Percentiles rank a stretch among this genome's conserved stretches.
phyloP scores from a whole-genome alignment of 1,140 invertebrate species.

The Drosophila albomicans region DNA sequence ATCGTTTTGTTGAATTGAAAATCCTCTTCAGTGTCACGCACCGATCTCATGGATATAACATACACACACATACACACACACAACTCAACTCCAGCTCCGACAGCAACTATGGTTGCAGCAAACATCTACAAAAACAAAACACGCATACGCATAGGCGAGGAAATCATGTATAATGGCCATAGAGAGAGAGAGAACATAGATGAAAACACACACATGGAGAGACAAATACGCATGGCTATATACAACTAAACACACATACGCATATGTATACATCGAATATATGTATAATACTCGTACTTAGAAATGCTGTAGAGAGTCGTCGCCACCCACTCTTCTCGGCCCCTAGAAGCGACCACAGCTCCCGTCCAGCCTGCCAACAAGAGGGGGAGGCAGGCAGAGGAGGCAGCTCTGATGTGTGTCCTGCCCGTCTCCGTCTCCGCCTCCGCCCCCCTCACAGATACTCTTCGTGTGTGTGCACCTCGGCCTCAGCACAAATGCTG shows the following conservation, averaged over 20 bases:
- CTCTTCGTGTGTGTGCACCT: constrained; percentile 51
- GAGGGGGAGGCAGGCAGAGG: background rate
- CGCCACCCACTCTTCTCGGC: constrained; percentile 18
- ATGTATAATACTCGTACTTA: constrained; percentile 70
- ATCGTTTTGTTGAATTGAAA: constrained; percentile 80
- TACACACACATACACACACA: constrained; percentile 15
- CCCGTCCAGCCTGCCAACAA: background rate
- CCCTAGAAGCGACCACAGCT: constrained; percentile 45
- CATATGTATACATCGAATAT: constrained; percentile 33
- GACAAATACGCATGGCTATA: constrained; percentile 43
- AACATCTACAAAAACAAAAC: constrained; percentile 58
- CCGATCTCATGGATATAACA: constrained; percentile 48
- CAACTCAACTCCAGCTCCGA: constrained; percentile 21
- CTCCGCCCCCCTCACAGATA: background rate
- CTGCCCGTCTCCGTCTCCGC: background rate
- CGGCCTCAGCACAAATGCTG: constrained; percentile 69
- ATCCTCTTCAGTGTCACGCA: constrained; percentile 66
- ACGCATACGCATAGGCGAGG: constrained; percentile 29
- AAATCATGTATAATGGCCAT: constrained; percentile 57
- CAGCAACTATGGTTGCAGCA: constrained; percentile 51
- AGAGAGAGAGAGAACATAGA: background rate
- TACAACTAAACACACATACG: constrained; percentile 40
- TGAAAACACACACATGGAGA: constrained; percentile 24
- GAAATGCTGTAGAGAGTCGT: constrained; percentile 55
- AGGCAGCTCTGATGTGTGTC: background rate